Conservation (phyloP, 2,797 vertebrate genomes). For the Falco peregrinus region DNA sequence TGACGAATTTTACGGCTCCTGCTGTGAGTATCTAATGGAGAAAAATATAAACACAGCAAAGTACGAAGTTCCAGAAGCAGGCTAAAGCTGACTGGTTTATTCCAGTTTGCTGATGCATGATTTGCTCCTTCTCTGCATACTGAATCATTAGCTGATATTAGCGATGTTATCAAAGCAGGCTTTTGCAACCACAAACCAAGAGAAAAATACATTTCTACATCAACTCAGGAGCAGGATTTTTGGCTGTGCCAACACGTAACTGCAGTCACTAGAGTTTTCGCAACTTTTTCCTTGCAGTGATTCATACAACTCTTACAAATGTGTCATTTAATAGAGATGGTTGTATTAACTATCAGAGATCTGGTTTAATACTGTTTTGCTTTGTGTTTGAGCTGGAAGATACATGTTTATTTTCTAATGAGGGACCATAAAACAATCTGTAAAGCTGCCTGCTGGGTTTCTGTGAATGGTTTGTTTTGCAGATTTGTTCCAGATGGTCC, state of each 20-base stretch:
- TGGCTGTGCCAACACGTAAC: not conserved
- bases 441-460: constrained; percentile 16
- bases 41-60: constrained; percentile 22
- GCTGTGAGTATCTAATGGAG: constrained; percentile 18
- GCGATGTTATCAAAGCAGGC: not conserved
- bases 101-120: not conserved
- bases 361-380: not conserved
- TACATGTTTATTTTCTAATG: constrained; percentile 4
- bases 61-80: not conserved
- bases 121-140: not conserved
- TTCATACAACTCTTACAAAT: not conserved
- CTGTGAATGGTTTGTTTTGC: not conserved
- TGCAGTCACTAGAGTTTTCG: not conserved
- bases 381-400: not conserved
- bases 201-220: not conserved
- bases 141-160: constrained; percentile 4
- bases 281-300: not conserved
- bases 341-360: not conserved
- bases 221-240: not conserved
- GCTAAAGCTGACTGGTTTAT: constrained; percentile 23
- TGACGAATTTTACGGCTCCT: not conserved
- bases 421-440: not conserved
- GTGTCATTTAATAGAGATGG: not conserved
- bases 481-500: constrained; percentile 35
- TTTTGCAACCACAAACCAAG: not conserved